Evolutionary conservation across 2,888 invertebrate species (phyloP), one percentile per base, ranked within the genome.

Genomic region (Gasteruption jaculator): DNA sequence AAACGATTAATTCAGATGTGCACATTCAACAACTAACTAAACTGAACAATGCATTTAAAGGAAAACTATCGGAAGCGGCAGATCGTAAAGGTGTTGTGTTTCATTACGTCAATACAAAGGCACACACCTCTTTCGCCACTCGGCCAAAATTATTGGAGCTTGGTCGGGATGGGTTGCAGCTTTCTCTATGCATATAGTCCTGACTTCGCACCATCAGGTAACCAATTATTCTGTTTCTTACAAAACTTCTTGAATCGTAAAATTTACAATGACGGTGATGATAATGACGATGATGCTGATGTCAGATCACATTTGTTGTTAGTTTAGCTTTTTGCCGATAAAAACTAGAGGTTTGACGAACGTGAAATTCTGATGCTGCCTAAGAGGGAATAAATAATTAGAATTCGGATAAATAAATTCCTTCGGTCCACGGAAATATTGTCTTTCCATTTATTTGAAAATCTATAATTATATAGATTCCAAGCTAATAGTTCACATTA

Each of bases 1-100:
- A 26, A 35, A 49, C 43, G 25, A 44, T 44, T 31, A 41, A 49
- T 49, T 49, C 44, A 16, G 33, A 44, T 14, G 46, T 44, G 34
- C 43, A 48, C 42, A 40, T 31, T 39, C 31, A 26, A 16, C 42
- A 42, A 34, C 14, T 48, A 4, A 20, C 20, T 20, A 24, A 38
- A 27, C 37, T 45, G 38, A 45, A 45, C n/a, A 25, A 38, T 18
- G 25, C 45, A 29, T 25, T 38, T 19, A 30, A 45, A 38, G 12
- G 38, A 24, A 3, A 45, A 19, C 34, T 37, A 18, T 18, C 43
- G 18, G 31, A 31, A 31, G 14, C 18, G 31, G 10, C 18, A 31
- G 5, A 7, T 31, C 31, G 31, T 16, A 31, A 5, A 12, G 5
- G 31, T 15, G 7, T 31, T 12, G 5, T 15, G 24, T 24, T 24